Evolutionary conservation across 2,113 vertebrate genomes (phyloP), one percentile per base, ranked within the genome.

Genomic region (Columba livia): DNA sequence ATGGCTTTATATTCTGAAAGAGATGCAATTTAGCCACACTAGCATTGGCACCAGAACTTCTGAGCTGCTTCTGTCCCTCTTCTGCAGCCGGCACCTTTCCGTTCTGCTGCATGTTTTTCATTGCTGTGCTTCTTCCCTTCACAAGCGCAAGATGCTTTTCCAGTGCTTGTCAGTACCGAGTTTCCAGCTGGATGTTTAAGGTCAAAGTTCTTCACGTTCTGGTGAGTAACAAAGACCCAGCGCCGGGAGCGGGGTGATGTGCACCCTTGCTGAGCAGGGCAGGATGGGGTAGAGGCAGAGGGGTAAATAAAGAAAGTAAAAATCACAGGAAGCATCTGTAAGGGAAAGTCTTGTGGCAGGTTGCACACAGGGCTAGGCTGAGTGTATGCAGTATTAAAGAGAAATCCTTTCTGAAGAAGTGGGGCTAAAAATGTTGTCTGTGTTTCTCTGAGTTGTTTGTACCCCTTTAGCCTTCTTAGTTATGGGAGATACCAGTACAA

Each of bases 131-230:
- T 3, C 64, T 83, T 80, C 26, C 44, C 36, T 54, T 89, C 53
- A 36, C 42, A 75, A 93, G 69, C 4, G 17, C 6, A 29, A 21
- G 58, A 58, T 79, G 36, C n/a, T 93, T 91, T 82, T 77, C 48
- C 53, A 54, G 79, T 13, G 20, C 53, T 89, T 60, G 61, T 44
- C 54, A 61, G 60, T 25, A n/a, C 64, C 1, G 20, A 88, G n/a
- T 36, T 94, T 84, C 69, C 79, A 81, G 85, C 24, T 85, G 79
- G 50, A 57, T 92, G 58, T 86, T 85, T 71, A 84, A 84, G 78
- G 90, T 94, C 74, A 92, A 92, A 90, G 60, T 77, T 95, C 84
- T 93, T 93, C 90, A 74, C 0, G 9, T 95, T 81, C 38, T 67
- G 69, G 74, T 88, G 78, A 56, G 54, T 80, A 67, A 48, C 48